Evolutionary conservation across 2,888 invertebrate species (phyloP).

Genomic region (Phragmatobia fuliginosa): DNA sequence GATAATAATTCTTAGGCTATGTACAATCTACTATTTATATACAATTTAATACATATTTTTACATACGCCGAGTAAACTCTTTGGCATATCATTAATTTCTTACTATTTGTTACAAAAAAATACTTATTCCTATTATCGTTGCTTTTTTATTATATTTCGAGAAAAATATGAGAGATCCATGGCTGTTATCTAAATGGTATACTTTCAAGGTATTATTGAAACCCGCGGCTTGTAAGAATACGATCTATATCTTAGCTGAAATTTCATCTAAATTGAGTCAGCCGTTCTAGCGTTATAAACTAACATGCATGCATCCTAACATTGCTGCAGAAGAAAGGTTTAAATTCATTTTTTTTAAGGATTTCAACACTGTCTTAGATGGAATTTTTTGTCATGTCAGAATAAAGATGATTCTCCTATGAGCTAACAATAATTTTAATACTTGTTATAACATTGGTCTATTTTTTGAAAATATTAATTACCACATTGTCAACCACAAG

Average conservation of each 20-base stretch:
- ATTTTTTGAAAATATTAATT: not conserved
- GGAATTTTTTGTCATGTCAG: not conserved
- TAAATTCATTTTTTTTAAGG: too few relatives aligned
- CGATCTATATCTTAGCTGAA: too few relatives aligned
- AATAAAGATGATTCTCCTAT: slow-evolving; percentile 1
- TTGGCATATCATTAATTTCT: slow-evolving; percentile 70
- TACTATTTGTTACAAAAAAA: not conserved
- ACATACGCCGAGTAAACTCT: slow-evolving; percentile 75
- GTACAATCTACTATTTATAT: slow-evolving; percentile 36
- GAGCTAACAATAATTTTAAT: slow-evolving; percentile 5
- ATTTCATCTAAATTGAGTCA: too few relatives aligned
- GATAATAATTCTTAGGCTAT: slow-evolving; percentile 22
- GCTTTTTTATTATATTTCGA: not conserved
- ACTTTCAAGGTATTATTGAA: too few relatives aligned
- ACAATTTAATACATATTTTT: slow-evolving; percentile 48
- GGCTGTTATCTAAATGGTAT: not conserved
- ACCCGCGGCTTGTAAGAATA: too few relatives aligned
- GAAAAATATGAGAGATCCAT: not conserved
- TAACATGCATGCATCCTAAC: too few relatives aligned
- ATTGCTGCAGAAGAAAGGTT: too few relatives aligned
- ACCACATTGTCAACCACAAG: not conserved
- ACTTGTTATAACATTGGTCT: slow-evolving; percentile 1
- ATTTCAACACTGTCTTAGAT: too few relatives aligned
- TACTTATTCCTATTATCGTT: not conserved
- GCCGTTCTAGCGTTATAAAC: too few relatives aligned